These are phyloP conservation scores for Podilymbus podiceps DNA, from an alignment of 2,113 vertebrate genomes.

Conservation along the genomic window DNA sequence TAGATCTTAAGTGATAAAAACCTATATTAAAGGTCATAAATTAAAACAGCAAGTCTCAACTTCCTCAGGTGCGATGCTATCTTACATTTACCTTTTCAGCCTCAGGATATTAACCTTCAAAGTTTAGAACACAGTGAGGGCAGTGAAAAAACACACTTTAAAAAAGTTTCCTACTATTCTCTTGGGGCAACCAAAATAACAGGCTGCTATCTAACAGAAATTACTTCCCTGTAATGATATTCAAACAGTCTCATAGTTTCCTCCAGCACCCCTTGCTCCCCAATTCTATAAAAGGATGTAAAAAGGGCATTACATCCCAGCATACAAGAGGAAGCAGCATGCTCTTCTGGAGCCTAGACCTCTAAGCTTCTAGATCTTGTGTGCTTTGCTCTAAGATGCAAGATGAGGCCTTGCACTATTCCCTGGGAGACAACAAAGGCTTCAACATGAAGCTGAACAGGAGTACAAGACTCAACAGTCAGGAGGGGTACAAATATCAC, in stretches of 20 bases:
- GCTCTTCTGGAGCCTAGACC: background rate
- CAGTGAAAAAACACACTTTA: background rate
- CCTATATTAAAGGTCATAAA: background rate
- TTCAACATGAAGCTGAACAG: background rate
- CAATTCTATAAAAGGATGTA: background rate
- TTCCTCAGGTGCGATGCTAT: background rate
- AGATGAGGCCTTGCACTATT: background rate
- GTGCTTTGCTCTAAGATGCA: background rate
- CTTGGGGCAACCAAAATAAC: background rate
- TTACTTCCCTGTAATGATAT: background rate
- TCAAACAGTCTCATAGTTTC: background rate
- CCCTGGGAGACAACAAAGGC: background rate
- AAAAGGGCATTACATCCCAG: background rate
- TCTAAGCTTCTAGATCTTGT: background rate
- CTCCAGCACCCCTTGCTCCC: background rate
- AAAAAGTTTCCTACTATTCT: background rate
- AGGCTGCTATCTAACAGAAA: background rate
- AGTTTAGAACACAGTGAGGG: background rate
- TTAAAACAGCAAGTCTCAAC: background rate
- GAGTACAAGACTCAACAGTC: background rate
- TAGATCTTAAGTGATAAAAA: background rate
- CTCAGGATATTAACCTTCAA: background rate
- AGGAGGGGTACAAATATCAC: conserved; percentile 1
- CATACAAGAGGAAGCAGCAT: background rate
- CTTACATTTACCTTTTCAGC: background rate